Evolutionary conservation across 2,113 vertebrate genomes (phyloP).

Genomic region (Brachypodius melanocephalos): DNA sequence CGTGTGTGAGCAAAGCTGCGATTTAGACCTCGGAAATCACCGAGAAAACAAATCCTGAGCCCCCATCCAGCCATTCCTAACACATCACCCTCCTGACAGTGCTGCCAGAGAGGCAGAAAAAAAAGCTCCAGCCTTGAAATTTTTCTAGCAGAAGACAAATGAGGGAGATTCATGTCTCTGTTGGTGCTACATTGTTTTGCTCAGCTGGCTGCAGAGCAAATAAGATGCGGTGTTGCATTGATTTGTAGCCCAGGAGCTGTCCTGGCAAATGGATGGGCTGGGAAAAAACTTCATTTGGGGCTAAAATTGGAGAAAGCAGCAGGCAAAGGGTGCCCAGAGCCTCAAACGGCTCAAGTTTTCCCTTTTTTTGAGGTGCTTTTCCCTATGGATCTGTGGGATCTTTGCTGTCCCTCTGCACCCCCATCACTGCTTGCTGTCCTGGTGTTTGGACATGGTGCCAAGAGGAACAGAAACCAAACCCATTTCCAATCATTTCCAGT

Average conservation of each 20-base stretch:
- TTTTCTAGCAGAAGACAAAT: conserved; percentile 51
- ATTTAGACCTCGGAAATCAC: neutral
- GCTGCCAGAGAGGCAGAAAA: neutral
- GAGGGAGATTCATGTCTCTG: conserved; percentile 50
- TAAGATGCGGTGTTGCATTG: neutral
- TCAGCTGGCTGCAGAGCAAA: conserved; percentile 50
- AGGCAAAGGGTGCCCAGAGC: neutral
- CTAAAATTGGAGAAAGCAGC: neutral
- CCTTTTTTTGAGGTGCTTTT: neutral
- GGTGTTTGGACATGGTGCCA: fast-evolving
- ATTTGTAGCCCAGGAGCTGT: conserved; percentile 28
- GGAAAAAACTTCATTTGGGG: conserved; percentile 15
- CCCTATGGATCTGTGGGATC: fast-evolving
- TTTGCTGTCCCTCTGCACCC: neutral
- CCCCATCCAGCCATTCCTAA: neutral
- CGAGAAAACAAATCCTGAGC: neutral
- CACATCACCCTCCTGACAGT: neutral
- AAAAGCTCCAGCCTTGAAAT: conserved; percentile 11
- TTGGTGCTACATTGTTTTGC: conserved; percentile 31
- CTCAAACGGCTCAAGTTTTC: fast-evolving
- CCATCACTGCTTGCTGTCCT: fast-evolving
- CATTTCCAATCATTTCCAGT: neutral
- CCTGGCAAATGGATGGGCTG: neutral
- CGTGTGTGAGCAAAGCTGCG: neutral
- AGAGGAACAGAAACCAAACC: neutral